Conservation (phyloP, 2,888 invertebrate genomes). For the Drosophila niveifrons region DNA sequence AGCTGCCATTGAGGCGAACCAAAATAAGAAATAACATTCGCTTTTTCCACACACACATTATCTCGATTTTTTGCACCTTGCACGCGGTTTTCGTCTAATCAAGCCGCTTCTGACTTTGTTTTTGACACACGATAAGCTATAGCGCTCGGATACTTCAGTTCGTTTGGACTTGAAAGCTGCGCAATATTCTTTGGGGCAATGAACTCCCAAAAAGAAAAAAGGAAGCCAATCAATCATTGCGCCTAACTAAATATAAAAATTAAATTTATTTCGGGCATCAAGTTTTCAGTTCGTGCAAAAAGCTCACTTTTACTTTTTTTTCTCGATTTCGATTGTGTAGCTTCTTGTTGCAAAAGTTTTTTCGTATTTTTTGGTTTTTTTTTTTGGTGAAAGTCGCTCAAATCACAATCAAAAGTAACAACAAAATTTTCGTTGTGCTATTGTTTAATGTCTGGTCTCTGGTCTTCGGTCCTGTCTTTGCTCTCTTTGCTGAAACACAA, state of each 20-base stretch:
- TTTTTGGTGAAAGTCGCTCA: constrained; percentile 48
- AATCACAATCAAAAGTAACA: constrained; percentile 14
- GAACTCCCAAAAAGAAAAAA: constrained; percentile 18
- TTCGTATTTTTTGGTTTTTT: too few relatives aligned
- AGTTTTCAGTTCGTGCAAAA: background rate
- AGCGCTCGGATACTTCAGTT: background rate
- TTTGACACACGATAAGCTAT: constrained; percentile 29
- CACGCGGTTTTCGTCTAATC: constrained; percentile 36
- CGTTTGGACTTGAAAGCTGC: constrained; percentile 6
- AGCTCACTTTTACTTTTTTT: constrained; percentile 37
- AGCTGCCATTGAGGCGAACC: constrained; percentile 35
- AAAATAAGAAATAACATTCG: constrained; percentile 19
- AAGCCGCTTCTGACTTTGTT: constrained; percentile 47
- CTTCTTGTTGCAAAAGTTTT: constrained; percentile 16
- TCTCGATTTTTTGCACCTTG: constrained; percentile 13
- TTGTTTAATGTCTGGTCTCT: constrained; percentile 32
- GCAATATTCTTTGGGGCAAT: constrained; percentile 29
- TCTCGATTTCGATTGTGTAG: background rate
- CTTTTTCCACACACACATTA: background rate
- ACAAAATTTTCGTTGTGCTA: constrained; percentile 20
- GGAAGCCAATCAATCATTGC: background rate
- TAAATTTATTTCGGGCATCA: constrained; percentile 1
- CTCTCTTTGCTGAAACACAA: background rate
- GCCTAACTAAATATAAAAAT: constrained; percentile 7
- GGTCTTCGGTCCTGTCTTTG: constrained; percentile 20